phyloP scores from a whole-genome alignment of 2,797 vertebrate species.

The Acipenser oxyrinchus region DNA sequence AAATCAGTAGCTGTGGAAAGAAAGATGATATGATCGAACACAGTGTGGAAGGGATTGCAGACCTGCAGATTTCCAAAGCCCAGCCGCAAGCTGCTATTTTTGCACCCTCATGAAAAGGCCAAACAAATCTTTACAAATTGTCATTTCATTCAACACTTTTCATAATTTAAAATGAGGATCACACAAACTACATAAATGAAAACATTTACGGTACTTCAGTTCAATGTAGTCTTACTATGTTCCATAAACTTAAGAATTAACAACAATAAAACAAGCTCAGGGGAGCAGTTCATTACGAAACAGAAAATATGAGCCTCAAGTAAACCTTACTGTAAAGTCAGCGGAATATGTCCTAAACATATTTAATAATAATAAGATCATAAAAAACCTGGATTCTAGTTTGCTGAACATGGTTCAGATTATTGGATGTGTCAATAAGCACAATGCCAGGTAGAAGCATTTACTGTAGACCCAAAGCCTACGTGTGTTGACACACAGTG shows the following conservation, averaged over 20 bases:
- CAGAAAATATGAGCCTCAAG: slow-evolving; percentile 18
- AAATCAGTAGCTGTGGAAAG: too few species aligned
- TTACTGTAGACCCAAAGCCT: slow-evolving; percentile 83
- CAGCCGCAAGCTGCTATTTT: too few species aligned
- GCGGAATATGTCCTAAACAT: neutral
- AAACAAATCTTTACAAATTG: too few species aligned
- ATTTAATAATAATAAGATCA: slow-evolving; percentile 20
- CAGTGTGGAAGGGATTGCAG: too few species aligned
- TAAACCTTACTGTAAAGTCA: slow-evolving; percentile 27
- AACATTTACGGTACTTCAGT: too few species aligned
- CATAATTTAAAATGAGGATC: too few species aligned
- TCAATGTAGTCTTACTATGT: neutral
- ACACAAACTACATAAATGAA: too few species aligned
- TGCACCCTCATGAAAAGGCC: too few species aligned
- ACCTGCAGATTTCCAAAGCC: too few species aligned
- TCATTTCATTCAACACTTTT: too few species aligned
- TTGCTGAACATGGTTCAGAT: slow-evolving; percentile 99
- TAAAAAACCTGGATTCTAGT: slow-evolving; percentile 64
- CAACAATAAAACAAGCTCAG: slow-evolving; percentile 33
- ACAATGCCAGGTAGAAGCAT: slow-evolving; percentile 95
- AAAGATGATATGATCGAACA: too few species aligned
- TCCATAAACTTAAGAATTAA: neutral
- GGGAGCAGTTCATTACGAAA: slow-evolving; percentile 25
- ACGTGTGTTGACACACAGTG: slow-evolving; percentile 83
- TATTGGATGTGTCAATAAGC: slow-evolving; percentile 89